Percentiles rank a stretch among this genome's conserved stretches.
Evolutionary conservation across 2,797 vertebrate species (phyloP).

Genomic region (Myotis findleyi): DNA sequence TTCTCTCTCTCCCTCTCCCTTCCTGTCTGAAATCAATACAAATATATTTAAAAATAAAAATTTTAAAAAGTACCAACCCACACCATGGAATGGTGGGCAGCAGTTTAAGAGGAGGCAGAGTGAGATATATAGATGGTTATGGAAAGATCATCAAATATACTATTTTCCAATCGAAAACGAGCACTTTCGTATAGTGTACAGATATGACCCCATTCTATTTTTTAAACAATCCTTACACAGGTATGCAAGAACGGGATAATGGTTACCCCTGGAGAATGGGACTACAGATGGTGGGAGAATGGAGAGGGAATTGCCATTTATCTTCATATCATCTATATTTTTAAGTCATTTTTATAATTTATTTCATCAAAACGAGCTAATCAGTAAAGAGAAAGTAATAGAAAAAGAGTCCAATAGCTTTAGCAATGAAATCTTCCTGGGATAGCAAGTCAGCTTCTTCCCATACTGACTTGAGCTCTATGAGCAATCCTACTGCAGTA

Average conservation of each 20-base stretch:
- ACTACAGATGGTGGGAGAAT: background rate
- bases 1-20: no score
- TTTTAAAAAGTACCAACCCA: background rate
- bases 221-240: slow-evolving; percentile 51
- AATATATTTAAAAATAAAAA: no score
- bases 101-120: slow-evolving; percentile 34
- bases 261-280: slow-evolving; percentile 7
- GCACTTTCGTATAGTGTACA: slow-evolving; percentile 6
- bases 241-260: slow-evolving; percentile 26
- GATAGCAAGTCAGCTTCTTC: background rate
- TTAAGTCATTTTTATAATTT: slow-evolving; percentile 42
- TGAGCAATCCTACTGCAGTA: background rate
- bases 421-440: slow-evolving; percentile 35
- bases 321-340: background rate
- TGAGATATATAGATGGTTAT: background rate
- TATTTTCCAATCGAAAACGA: slow-evolving; percentile 40
- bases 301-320: slow-evolving; percentile 28
- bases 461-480: background rate
- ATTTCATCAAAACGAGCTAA: slow-evolving; percentile 28
- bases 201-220: slow-evolving; percentile 24
- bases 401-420: slow-evolving; percentile 44
- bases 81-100: slow-evolving; percentile 2
- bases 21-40: no score
- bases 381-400: slow-evolving; percentile 13
- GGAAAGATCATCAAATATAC: slow-evolving; percentile 4